Evolutionary conservation across 2,113 vertebrate genomes (phyloP).

Genomic region (Morone saxatilis): DNA sequence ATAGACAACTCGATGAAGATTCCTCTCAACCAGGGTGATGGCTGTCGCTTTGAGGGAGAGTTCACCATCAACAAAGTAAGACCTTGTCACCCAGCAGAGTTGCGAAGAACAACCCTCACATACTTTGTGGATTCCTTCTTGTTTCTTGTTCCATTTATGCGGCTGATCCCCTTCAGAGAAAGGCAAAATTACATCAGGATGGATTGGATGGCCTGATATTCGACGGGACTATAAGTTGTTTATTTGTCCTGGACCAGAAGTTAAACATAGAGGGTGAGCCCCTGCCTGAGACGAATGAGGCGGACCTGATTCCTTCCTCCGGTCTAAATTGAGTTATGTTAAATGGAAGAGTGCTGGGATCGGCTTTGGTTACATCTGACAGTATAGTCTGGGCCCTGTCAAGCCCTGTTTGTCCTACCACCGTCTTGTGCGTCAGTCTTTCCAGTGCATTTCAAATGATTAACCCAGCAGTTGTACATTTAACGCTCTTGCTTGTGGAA

Average conservation of each 20-base stretch:
- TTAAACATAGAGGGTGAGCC: constrained; percentile 26
- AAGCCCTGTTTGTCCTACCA: constrained; percentile 30
- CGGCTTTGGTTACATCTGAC: constrained; percentile 45
- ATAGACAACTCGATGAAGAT: constrained; percentile 99
- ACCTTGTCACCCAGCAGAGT: not conserved
- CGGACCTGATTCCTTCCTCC: constrained; percentile 14
- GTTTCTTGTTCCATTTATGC: not conserved
- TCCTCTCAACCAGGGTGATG: constrained; percentile 90
- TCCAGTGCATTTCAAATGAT: constrained; percentile 71
- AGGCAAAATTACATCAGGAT: constrained; percentile 2
- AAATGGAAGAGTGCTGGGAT: constrained; percentile 37
- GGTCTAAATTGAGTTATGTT: constrained; percentile 57
- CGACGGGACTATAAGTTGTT: constrained; percentile 1
- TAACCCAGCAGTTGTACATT: constrained; percentile 63
- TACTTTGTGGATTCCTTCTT: not conserved
- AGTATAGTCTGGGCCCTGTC: constrained; percentile 1
- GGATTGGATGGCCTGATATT: not conserved
- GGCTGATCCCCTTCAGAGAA: not conserved
- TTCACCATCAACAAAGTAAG: constrained; percentile 98
- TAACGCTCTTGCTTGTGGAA: constrained; percentile 37
- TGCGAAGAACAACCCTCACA: not conserved
- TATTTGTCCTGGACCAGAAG: constrained; percentile 32
- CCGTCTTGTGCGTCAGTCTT: constrained; percentile 62
- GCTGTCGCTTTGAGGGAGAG: constrained; percentile 96
- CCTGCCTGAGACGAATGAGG: not conserved